Conservation (phyloP, 2,113 vertebrate genomes). For the Acanthisitta chloris region DNA sequence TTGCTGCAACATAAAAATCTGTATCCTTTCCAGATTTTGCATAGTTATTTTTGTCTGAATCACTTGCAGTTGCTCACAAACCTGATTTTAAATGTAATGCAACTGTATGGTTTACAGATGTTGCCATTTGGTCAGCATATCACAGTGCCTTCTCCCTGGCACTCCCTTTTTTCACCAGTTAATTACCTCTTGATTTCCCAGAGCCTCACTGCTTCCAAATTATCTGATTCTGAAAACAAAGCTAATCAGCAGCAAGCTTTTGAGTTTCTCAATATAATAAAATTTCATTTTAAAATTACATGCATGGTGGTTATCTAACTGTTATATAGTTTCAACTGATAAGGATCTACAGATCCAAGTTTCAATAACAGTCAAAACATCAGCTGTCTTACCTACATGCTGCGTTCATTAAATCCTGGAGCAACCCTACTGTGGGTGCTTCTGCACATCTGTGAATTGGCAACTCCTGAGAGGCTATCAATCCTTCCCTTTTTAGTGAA, state of each 20-base stretch:
- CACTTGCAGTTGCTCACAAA: background rate
- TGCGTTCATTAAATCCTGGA: background rate
- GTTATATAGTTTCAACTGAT: background rate
- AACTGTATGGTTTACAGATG: background rate
- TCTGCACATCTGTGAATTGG: background rate
- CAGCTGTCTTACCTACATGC: background rate
- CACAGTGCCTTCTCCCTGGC: background rate
- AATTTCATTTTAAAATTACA: background rate
- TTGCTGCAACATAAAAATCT: background rate
- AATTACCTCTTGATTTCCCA: constrained; percentile 3
- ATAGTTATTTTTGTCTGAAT: background rate
- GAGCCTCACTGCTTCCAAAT: background rate
- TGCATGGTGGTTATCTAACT: background rate
- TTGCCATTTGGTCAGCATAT: background rate
- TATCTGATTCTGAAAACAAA: background rate
- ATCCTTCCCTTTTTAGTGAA: background rate
- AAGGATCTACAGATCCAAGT: background rate
- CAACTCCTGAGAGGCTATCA: background rate
- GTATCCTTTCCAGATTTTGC: background rate
- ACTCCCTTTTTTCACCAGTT: background rate
- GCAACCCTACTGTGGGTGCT: background rate
- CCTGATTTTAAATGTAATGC: background rate
- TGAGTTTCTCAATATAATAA: background rate
- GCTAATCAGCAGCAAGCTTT: background rate
- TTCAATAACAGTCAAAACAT: background rate